A percentile compares a stretch with the other conserved stretches of the same genome.
Conservation (phyloP, 2,797 vertebrate species). For the Microchirus variegatus region DNA sequence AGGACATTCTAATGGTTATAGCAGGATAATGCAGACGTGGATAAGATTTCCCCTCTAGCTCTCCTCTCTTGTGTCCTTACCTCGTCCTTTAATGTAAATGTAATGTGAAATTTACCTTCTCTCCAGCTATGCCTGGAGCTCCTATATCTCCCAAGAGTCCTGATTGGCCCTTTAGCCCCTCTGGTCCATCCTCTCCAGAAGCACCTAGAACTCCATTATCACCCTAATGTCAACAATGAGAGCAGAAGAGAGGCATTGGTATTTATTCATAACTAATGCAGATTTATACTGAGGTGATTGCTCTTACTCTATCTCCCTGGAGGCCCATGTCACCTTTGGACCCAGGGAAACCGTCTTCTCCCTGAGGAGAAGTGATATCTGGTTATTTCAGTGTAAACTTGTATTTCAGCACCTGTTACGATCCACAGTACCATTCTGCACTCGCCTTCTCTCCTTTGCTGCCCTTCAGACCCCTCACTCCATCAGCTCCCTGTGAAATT, state of each 20-base stretch:
- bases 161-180: slow-evolving; percentile 87
- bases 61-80: neutral
- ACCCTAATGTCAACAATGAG: slow-evolving; percentile 76
- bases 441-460: slow-evolving; percentile 93
- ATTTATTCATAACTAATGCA: slow-evolving; percentile 5
- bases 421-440: slow-evolving; percentile 24
- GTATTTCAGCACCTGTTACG: slow-evolving; percentile 13
- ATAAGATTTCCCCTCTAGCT: neutral
- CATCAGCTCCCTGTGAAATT: slow-evolving; percentile 87
- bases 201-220: slow-evolving; percentile 79
- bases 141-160: slow-evolving; percentile 84
- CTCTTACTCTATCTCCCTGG: slow-evolving; percentile 89
- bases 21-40: too few species aligned
- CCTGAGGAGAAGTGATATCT: slow-evolving; percentile 71
- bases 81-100: slow-evolving; percentile 3
- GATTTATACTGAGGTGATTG: neutral
- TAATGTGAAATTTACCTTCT: slow-evolving; percentile 77
- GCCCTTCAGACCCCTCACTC: slow-evolving; percentile 90
- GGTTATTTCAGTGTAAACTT: slow-evolving; percentile 35
- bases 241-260: neutral
- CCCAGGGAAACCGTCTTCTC: slow-evolving; percentile 92
- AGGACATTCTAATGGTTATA: too few species aligned
- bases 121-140: slow-evolving; percentile 80
- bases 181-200: slow-evolving; percentile 90
- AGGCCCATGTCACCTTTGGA: slow-evolving; percentile 90